These are phyloP conservation scores for Cerceris rybyensis DNA, from an alignment of 2,888 invertebrate species.

Conservation along the genomic window DNA sequence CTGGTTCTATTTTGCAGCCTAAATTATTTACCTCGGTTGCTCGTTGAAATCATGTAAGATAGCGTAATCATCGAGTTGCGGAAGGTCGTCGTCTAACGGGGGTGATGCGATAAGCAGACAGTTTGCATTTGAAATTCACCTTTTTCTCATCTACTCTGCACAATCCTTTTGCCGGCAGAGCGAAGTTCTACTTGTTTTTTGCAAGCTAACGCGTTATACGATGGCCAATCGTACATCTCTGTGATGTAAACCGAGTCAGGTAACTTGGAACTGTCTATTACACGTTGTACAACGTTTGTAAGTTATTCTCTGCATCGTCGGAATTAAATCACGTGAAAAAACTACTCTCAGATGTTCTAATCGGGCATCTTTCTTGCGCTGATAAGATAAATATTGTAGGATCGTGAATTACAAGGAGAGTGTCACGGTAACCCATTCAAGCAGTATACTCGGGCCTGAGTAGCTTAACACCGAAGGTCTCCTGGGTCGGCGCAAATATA, in stretches of 20 bases:
- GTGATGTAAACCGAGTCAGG: constrained; percentile 29
- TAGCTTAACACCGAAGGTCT: no score
- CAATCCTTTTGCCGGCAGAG: constrained; percentile 1
- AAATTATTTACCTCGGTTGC: constrained; percentile 19
- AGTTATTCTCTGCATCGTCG: constrained; percentile 30
- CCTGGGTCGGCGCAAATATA: no score
- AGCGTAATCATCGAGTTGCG: constrained; percentile 2
- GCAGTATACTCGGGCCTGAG: no score
- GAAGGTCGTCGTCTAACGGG: constrained; percentile 31
- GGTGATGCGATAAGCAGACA: constrained; percentile 55
- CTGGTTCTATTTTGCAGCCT: constrained; percentile 28
- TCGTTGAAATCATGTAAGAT: neutral
- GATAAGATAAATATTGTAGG: neutral
- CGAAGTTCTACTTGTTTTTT: constrained; percentile 19
- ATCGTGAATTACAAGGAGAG: no score
- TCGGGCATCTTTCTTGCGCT: neutral
- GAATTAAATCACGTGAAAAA: constrained; percentile 12
- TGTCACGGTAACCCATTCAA: no score
- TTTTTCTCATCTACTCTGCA: constrained; percentile 8
- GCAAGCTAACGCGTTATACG: constrained; percentile 10
- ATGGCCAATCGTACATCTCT: constrained; percentile 15
- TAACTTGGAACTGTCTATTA: constrained; percentile 25
- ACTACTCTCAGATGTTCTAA: constrained; percentile 4
- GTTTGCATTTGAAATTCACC: constrained; percentile 50
- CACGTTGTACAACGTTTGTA: constrained; percentile 17